Percentiles rank a stretch among this genome's conserved stretches.
Conservation (phyloP, 2,888 invertebrate species). For the Tortricodes alternella region DNA sequence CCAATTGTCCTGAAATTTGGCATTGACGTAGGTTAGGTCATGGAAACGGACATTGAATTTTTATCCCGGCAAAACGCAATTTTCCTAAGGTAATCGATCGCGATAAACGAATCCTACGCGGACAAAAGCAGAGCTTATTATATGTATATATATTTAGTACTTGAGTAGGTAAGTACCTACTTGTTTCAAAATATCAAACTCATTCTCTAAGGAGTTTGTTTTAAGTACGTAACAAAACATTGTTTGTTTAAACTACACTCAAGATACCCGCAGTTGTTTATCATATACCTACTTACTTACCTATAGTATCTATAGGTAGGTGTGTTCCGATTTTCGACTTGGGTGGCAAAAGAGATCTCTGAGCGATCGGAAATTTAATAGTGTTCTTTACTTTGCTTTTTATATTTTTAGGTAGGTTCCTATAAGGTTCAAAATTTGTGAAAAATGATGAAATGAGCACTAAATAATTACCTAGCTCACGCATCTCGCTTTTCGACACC, state of each 20-base stretch:
- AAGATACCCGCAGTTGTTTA: slow-evolving; percentile 14
- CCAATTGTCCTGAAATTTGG: too few species aligned
- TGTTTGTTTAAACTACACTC: slow-evolving; percentile 20
- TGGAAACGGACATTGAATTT: too few species aligned
- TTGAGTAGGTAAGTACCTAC: background rate
- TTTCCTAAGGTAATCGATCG: too few species aligned
- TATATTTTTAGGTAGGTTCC: background rate
- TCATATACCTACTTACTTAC: background rate
- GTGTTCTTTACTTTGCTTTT: background rate
- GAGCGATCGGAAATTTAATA: too few species aligned
- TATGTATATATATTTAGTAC: background rate
- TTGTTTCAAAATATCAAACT: slow-evolving; percentile 15
- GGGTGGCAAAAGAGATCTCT: too few species aligned
- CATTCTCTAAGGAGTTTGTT: background rate
- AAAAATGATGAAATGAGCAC: background rate
- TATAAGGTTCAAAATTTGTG: background rate
- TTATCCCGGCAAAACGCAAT: too few species aligned
- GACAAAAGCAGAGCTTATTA: background rate
- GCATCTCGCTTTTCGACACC: slow-evolving; percentile 68
- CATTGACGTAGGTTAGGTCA: too few species aligned
- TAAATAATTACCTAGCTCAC: slow-evolving; percentile 63
- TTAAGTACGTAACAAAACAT: slow-evolving; percentile 8
- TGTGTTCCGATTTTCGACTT: too few species aligned
- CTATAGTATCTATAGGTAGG: background rate
- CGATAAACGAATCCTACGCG: too few species aligned